Percentiles rank a stretch among this genome's conserved stretches.
Conservation (phyloP, 53 echinoderm and acorn worm genomes). For the Holothuria scabra region DNA sequence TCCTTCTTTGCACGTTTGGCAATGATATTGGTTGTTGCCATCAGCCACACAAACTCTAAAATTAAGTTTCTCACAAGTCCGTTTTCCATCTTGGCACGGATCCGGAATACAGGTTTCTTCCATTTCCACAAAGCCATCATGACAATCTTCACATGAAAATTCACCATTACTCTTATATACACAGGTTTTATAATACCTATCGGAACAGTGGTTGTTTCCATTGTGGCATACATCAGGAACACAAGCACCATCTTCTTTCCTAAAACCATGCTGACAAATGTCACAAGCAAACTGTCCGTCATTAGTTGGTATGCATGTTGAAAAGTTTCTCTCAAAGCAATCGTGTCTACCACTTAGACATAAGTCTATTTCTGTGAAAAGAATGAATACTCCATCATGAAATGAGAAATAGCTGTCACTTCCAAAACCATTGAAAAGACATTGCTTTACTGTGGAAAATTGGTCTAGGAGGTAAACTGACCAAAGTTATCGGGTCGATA, state of each 20-base stretch:
- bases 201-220: background rate
- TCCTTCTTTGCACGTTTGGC: background rate
- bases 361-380: background rate
- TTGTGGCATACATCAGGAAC: background rate
- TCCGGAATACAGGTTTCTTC: background rate
- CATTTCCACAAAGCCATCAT: background rate
- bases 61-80: background rate
- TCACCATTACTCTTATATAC: background rate
- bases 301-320: background rate
- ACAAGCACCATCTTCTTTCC: background rate
- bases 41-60: background rate
- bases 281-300: background rate
- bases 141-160: background rate
- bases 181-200: background rate
- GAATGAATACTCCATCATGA: background rate
- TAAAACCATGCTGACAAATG: background rate
- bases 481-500: no score
- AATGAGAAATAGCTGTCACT: background rate
- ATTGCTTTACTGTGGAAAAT: no score
- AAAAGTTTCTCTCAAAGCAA: background rate
- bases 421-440: no score
- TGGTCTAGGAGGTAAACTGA: no score
- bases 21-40: slow-evolving; percentile 8
- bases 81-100: background rate
- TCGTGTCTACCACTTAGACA: background rate